A percentile compares a stretch with the other conserved stretches of the same genome.
phyloP scores from a whole-genome alignment of 2,888 invertebrate species.

The Baccha elongata region DNA sequence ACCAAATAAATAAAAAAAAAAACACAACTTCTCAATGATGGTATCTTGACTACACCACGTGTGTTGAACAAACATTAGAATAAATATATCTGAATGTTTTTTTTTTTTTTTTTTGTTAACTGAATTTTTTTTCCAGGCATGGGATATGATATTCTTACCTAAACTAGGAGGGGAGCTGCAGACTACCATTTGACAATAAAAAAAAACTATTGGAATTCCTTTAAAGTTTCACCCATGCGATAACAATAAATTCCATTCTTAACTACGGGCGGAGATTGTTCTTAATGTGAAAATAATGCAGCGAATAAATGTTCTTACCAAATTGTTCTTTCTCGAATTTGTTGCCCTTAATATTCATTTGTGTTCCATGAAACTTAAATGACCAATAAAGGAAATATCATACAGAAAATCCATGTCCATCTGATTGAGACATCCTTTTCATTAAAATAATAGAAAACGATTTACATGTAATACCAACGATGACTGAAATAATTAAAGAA shows the following conservation, averaged over 20 bases:
- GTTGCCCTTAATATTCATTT: constrained; percentile 3
- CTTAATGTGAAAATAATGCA: constrained; percentile 63
- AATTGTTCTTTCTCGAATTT: neutral
- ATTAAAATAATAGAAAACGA: constrained; percentile 16
- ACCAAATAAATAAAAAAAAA: constrained; percentile 63
- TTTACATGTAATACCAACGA: constrained; percentile 16
- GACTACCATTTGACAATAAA: too few species aligned
- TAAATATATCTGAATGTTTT: constrained; percentile 34
- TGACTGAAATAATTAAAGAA: neutral
- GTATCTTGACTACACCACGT: constrained; percentile 5
- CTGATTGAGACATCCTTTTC: constrained; percentile 55
- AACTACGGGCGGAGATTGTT: constrained; percentile 48
- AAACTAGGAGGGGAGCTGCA: neutral
- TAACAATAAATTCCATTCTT: constrained; percentile 65
- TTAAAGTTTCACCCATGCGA: constrained; percentile 25
- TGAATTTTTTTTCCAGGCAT: neutral
- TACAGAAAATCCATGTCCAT: neutral
- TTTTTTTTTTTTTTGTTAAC: too few species aligned
- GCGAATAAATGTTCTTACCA: constrained; percentile 48
- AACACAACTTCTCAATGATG: constrained; percentile 68
- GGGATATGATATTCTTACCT: constrained; percentile 40
- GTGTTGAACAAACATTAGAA: constrained; percentile 12
- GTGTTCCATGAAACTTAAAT: constrained; percentile 54
- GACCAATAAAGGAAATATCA: constrained; percentile 23
- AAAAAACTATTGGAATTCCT: too few species aligned